Percentiles rank a stretch among this genome's conserved stretches.
These are phyloP conservation scores for Tinea semifulvella DNA, from an alignment of 2,888 invertebrate genomes.

Conservation along the genomic window DNA sequence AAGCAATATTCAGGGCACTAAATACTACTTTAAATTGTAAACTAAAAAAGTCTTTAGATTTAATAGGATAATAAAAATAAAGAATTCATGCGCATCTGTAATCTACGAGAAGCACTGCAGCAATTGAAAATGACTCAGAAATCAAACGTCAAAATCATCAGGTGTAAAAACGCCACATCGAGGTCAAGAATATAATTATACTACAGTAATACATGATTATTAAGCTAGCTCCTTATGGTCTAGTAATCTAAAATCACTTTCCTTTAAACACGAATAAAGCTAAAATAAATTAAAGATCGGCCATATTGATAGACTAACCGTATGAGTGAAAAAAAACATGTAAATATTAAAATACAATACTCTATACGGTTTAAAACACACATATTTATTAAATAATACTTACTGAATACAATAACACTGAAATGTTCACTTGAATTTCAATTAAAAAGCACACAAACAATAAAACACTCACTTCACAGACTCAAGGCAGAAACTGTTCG, in stretches of 20 bases:
- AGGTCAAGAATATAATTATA: slow-evolving; percentile 3
- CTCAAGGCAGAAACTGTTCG: slow-evolving; percentile 50
- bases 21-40: neutral
- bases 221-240: too few relatives aligned
- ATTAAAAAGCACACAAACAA: slow-evolving; percentile 50
- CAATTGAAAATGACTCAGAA: slow-evolving; percentile 50
- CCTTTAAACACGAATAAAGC: neutral
- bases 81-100: slow-evolving; percentile 4
- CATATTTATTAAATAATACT: slow-evolving; percentile 32
- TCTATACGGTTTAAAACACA: slow-evolving; percentile 12
- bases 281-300: slow-evolving; percentile 45
- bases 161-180: slow-evolving; percentile 1
- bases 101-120: slow-evolving; percentile 23
- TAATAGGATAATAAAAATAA: slow-evolving; percentile 1
- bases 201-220: slow-evolving; percentile 17
- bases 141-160: slow-evolving; percentile 49
- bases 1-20: neutral
- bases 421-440: slow-evolving; percentile 40
- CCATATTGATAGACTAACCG: slow-evolving; percentile 45
- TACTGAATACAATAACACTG: slow-evolving; percentile 48
- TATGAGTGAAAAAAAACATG: slow-evolving; percentile 1
- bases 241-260: slow-evolving; percentile 16
- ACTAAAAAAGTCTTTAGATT: too few relatives aligned
- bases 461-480: slow-evolving; percentile 52
- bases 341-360: neutral